Evolutionary conservation across 1,140 invertebrate species (phyloP), one percentile per base, ranked within the genome.

Genomic region (Marisa cornuarietis): DNA sequence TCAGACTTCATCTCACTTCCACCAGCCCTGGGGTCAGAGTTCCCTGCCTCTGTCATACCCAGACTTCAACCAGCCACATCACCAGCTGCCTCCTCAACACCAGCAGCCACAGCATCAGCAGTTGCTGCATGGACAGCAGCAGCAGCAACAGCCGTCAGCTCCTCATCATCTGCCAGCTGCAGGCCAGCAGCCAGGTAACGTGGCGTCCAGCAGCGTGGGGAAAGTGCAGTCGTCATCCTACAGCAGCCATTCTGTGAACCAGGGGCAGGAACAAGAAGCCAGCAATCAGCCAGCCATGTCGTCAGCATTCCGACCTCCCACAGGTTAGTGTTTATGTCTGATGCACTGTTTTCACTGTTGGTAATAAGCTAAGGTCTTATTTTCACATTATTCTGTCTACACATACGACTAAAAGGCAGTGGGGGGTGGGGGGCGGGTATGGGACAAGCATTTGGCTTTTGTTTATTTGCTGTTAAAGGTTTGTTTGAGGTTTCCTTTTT

Each of bases 21-120:
- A 76, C 62, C 81, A 66, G 62, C 71, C 65, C 51, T 74, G 71
- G 66, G 65, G 72, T 11, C 81, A 78, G 68, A 76, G 14, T 52
- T 66, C 68, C 22, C 62, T 66, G 49, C 66, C 69, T 2, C 24
- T 20, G 11, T 66, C 79, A 5, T 76, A 76, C 71, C 63, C 73
- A 20, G 65, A 75, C 74, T 71, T 61, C 61, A 62, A 42, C 26
- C 62, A 54, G 31, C 49, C 26, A 22, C 58, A 80, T 16, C 68
- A 54, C 18, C 73, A 75, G 31, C 71, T 49, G 22, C 72, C 61
- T 49, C 79, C 62, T 7, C 74, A 76, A 26, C 80, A 73, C 65
- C 26, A 26, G 26, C 71, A 42, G 22, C 63, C n/a, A n/a, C n/a
- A n/a, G 49, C 79, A 72, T 7, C 74, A 76, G 52, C 80, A 73